phyloP scores from a whole-genome alignment of 2,797 vertebrate species.

The Darevskia nairensis region DNA sequence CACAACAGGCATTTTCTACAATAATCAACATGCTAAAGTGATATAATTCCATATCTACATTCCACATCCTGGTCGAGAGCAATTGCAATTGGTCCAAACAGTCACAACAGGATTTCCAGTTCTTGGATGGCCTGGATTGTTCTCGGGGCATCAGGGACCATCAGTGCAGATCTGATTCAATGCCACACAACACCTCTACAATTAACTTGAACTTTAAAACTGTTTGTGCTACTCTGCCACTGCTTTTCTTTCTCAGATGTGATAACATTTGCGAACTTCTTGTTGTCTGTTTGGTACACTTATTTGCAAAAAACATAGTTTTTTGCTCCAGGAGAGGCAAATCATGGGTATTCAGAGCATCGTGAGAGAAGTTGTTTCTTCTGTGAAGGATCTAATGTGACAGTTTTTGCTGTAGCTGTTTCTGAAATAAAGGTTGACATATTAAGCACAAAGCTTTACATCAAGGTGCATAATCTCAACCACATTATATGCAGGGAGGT shows the following conservation, averaged over 20 bases:
- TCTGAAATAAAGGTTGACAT: constrained; percentile 47
- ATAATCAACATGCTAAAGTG: not conserved
- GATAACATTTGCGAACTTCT: not conserved
- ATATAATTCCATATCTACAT: not conserved
- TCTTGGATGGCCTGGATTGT: not conserved
- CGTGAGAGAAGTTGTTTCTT: constrained; percentile 26
- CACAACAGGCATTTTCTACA: not conserved
- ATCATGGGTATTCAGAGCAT: not conserved
- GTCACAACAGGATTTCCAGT: not conserved
- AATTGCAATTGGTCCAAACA: not conserved
- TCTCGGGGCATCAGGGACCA: not conserved
- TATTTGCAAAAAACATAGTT: not conserved
- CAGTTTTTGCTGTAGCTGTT: constrained; percentile 39
- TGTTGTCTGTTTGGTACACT: not conserved
- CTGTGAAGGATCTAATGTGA: constrained; percentile 26
- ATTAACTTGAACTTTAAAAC: too few relatives aligned
- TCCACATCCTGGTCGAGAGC: not conserved
- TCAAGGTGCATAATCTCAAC: constrained; percentile 36
- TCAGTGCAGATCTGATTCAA: not conserved
- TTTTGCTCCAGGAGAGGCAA: not conserved
- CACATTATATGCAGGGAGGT: constrained; percentile 11
- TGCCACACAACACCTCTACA: too few relatives aligned
- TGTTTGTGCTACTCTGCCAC: not conserved
- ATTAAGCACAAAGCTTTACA: constrained; percentile 36
- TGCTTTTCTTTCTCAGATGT: not conserved